Base-by-base conservation (phyloP, 2,888 invertebrate genomes). In the Seira musarum region DNA sequence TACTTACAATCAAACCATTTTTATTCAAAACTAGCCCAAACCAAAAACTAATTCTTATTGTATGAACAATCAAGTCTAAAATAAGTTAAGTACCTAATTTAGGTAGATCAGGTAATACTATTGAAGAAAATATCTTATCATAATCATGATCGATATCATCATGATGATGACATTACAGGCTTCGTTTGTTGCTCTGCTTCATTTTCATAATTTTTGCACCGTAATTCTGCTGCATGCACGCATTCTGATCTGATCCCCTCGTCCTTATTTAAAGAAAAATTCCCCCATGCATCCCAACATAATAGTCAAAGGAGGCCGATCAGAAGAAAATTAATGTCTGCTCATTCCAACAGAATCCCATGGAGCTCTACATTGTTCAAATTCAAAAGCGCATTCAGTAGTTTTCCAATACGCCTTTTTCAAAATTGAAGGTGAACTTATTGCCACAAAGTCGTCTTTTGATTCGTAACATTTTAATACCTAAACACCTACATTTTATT, bases 231-330 rank as follows among this genome's bases (percentile, higher is more conserved):
- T 69, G 69, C 25, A 57, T 53, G 53, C 53, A 69, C 53, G 25
- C 66, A 74, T 65, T n/a, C n/a, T 74, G 68, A 67, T 61, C n/a
- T n/a, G n/a, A n/a, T n/a, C n/a, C n/a, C 61, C 75, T 61, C 61
- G 68, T 67, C 68, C 75, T 60, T 69, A 60, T 76, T 49, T 15
- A 63, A 69, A 67, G n/a, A n/a, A n/a, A n/a, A n/a, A n/a, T n/a
- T n/a, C n/a, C n/a, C n/a, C n/a, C n/a, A n/a, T n/a, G n/a, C n/a
- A n/a, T 75, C 67, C 63, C 60, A 40, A 49, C 49, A 69, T 68
- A 21, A 68, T 49, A 63, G 30, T 49, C 61, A 63, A 76, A 76
- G 61, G 67, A 76, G 75, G 75, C 75, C 75, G 75, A 76, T 67
- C 75, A 5, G 40, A 40, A 13, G 40, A 76, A 76, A 76, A 68